Evolutionary conservation across 2,113 vertebrate genomes (phyloP).

Genomic region (Cottus gobio): DNA sequence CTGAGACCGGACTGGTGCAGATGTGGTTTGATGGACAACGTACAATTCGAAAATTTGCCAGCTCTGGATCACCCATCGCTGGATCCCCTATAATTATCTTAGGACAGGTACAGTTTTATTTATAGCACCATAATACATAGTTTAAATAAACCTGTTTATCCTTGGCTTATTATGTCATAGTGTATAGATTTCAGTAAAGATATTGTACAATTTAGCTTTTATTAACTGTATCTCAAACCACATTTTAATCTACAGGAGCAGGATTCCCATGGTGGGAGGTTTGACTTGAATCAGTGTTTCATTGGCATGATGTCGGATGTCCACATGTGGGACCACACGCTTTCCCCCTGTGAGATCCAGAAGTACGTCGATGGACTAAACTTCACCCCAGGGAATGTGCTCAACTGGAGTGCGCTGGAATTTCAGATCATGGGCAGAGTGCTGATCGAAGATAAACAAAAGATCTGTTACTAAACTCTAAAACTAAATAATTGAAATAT

Average conservation of each 20-base stretch:
- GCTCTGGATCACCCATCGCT: background rate
- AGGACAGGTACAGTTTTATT: constrained; percentile 66
- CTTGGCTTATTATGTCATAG: background rate
- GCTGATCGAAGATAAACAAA: constrained; percentile 48
- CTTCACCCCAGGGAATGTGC: constrained; percentile 72
- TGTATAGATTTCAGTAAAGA: background rate
- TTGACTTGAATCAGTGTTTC: constrained; percentile 62
- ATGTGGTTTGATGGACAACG: constrained; percentile 67
- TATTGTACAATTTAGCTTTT: background rate
- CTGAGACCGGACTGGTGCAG: constrained; percentile 55
- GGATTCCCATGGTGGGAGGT: constrained; percentile 62
- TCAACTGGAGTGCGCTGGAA: constrained; percentile 71
- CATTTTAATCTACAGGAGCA: constrained; percentile 53
- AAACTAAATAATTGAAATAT: background rate
- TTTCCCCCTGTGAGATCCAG: background rate
- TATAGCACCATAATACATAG: background rate
- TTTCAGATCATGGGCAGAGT: constrained; percentile 44
- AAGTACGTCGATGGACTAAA: constrained; percentile 7
- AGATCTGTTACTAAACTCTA: constrained; percentile 22
- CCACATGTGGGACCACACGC: constrained; percentile 76
- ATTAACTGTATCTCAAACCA: background rate
- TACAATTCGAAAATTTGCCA: constrained; percentile 20
- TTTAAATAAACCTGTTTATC: background rate
- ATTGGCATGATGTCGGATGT: constrained; percentile 74
- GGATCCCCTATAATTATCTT: constrained; percentile 43